phyloP scores from a whole-genome alignment of 2,113 vertebrate genomes.

The Pseudorectes ferrugineus region DNA sequence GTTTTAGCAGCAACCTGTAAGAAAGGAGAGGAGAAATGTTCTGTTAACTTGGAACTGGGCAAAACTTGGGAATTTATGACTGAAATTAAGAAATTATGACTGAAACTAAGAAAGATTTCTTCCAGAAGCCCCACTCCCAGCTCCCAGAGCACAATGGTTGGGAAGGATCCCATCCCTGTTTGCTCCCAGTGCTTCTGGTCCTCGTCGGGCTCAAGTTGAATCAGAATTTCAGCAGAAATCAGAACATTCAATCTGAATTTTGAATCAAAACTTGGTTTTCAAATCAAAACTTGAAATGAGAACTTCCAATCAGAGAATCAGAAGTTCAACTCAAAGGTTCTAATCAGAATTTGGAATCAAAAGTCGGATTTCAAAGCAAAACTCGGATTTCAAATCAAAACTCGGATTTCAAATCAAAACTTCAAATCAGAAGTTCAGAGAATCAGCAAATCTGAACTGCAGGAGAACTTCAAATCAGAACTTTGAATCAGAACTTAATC shows the following conservation, averaged over 20 bases:
- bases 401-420: too few relatives aligned
- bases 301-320: neutral
- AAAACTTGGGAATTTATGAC: neutral
- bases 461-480: too few relatives aligned
- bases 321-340: neutral
- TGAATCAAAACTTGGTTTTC: neutral
- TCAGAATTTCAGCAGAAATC: neutral
- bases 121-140: neutral
- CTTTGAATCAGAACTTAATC: too few relatives aligned
- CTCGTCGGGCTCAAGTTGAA: neutral
- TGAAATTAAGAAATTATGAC: fast-evolving
- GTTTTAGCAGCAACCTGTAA: constrained; percentile 97
- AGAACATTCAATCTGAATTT: neutral
- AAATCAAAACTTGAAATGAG: neutral
- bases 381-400: too few relatives aligned
- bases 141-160: neutral
- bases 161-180: neutral
- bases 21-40: constrained; percentile 34
- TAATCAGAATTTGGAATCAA: too few relatives aligned
- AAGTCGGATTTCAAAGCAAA: too few relatives aligned
- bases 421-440: neutral
- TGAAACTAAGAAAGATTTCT: neutral
- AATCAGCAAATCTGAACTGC: too few relatives aligned
- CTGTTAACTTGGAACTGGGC: neutral
- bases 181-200: neutral